These are phyloP conservation scores for Poeciliopsis infans DNA, from an alignment of 2,797 vertebrate genomes.

Conservation along the genomic window DNA sequence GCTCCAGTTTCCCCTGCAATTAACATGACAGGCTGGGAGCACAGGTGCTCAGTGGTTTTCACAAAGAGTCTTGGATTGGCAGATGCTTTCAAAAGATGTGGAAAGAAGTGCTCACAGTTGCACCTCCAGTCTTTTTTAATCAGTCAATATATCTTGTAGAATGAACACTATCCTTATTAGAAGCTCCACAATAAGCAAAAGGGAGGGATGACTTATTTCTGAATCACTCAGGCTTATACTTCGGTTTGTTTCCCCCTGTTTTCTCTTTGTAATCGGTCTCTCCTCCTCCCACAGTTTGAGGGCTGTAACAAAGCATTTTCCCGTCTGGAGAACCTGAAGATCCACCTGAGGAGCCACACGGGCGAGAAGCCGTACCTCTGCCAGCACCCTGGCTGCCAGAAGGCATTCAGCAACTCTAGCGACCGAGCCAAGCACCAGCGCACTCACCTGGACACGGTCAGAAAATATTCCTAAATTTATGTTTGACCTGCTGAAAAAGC, in stretches of 20 bases:
- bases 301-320: conserved; percentile 96
- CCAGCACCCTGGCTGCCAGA: conserved; percentile 98
- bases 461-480: conserved; percentile 58
- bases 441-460: conserved; percentile 98
- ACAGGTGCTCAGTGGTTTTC: conserved; percentile 42
- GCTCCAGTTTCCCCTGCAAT: conserved; percentile 62
- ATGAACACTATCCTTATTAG: conserved; percentile 58
- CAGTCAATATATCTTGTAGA: conserved; percentile 34
- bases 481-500: conserved; percentile 28
- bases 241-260: conserved; percentile 40
- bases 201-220: conserved; percentile 43
- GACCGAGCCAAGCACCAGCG: conserved; percentile 98
- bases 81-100: conserved; percentile 48
- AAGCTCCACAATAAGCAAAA: conserved; percentile 41
- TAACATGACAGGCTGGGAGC: conserved; percentile 29
- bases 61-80: neutral
- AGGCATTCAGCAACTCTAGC: conserved; percentile 99
- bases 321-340: conserved; percentile 95
- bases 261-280: conserved; percentile 35
- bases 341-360: conserved; percentile 95
- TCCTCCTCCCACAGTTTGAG: conserved; percentile 84
- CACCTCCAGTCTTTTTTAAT: conserved; percentile 39
- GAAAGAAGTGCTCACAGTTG: conserved; percentile 32
- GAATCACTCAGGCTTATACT: conserved; percentile 45
- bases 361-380: conserved; percentile 98